Percentiles rank a stretch among this genome's conserved stretches.
Evolutionary conservation across 2,888 invertebrate species (phyloP).

Genomic region (Troilus luridus): DNA sequence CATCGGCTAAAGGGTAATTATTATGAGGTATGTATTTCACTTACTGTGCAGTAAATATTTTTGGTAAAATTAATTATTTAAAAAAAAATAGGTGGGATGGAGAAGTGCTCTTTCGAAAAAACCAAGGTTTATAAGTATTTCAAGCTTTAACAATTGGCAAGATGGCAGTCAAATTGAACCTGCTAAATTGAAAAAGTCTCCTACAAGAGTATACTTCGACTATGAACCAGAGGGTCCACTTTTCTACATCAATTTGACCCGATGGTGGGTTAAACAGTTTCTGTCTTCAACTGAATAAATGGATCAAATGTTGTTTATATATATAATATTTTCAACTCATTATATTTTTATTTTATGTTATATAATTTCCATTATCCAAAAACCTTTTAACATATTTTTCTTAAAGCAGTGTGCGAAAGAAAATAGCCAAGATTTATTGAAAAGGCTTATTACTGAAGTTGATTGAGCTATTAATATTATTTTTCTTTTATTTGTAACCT

Average conservation of each 20-base stretch:
- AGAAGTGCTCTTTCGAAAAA: constrained; percentile 74
- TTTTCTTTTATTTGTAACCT: too few species aligned
- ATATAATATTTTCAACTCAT: not conserved
- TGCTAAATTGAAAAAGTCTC: constrained; percentile 71
- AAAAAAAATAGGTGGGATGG: constrained; percentile 70
- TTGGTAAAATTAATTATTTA: not conserved
- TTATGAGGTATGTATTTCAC: constrained; percentile 71
- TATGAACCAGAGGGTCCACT: constrained; percentile 75
- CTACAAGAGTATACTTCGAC: constrained; percentile 72
- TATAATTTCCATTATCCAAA: too few species aligned
- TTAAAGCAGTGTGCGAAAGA: not conserved
- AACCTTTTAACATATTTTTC: not conserved
- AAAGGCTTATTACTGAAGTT: too few species aligned
- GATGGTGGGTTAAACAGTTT: constrained; percentile 72
- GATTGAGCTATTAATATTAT: too few species aligned
- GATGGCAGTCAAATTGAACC: constrained; percentile 84
- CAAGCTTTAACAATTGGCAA: constrained; percentile 83
- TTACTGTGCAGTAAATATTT: not conserved
- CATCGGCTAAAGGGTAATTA: constrained; percentile 75
- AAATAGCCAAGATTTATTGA: not conserved
- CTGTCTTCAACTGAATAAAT: not conserved
- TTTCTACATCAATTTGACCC: constrained; percentile 77
- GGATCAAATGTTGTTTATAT: not conserved
- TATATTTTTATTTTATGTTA: too few species aligned
- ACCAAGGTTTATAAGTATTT: constrained; percentile 75